phyloP scores from a whole-genome alignment of 2,797 vertebrate genomes.

The Leptoclinus maculatus region DNA sequence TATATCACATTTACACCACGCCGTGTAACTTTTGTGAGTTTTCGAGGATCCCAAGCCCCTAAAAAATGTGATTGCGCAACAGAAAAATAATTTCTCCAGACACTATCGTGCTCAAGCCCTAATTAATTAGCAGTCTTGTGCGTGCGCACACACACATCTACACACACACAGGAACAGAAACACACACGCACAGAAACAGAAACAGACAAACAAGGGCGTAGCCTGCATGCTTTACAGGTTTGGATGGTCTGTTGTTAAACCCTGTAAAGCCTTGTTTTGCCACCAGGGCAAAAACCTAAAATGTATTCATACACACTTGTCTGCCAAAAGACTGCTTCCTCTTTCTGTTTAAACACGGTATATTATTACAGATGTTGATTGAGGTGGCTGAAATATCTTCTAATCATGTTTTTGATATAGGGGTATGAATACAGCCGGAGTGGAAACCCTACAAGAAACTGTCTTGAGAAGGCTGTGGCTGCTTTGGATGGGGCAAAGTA shows the following conservation, averaged over 20 bases:
- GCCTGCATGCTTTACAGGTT: not conserved
- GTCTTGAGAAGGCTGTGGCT: slow-evolving; percentile 91
- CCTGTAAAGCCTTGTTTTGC: too few species aligned
- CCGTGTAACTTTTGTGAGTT: too few species aligned
- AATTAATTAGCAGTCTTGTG: not conserved
- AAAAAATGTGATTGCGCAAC: too few species aligned
- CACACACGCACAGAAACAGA: not conserved
- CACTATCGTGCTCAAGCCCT: not conserved
- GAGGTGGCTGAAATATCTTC: not conserved
- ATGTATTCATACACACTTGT: not conserved
- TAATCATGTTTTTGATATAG: slow-evolving; percentile 69
- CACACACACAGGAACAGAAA: not conserved
- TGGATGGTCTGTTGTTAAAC: not conserved
- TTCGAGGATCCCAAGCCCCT: too few species aligned
- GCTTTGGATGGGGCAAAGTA: slow-evolving; percentile 92
- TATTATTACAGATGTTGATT: not conserved
- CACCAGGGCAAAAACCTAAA: too few species aligned
- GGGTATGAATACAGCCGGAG: slow-evolving; percentile 93
- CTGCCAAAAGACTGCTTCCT: not conserved
- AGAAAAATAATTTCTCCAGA: not conserved
- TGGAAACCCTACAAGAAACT: slow-evolving; percentile 94
- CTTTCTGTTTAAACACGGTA: not conserved
- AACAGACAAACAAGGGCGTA: not conserved
- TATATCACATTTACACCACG: too few species aligned
- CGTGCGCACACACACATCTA: not conserved